Conservation (phyloP, 2,113 vertebrate species). For the Etia nguti region DNA sequence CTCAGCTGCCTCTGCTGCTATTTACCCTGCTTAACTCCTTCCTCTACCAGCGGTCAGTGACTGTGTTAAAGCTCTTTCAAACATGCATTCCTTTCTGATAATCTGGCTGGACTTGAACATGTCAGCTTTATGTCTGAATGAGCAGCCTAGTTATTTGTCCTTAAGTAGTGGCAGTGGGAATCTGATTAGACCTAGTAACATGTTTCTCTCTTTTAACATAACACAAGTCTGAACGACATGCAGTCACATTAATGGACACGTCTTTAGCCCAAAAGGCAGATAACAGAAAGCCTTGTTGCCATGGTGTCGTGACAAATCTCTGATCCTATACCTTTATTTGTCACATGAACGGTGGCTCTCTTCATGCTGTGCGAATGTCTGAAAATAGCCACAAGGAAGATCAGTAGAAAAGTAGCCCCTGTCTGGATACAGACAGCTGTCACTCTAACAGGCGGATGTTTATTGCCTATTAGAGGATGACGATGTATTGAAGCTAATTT, state of each 20-base stretch:
- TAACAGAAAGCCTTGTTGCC: neutral
- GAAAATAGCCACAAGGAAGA: neutral
- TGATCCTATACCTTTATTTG: neutral
- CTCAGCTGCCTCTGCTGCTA: constrained; percentile 85
- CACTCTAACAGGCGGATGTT: neutral
- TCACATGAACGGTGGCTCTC: neutral
- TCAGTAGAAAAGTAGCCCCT: too few relatives aligned
- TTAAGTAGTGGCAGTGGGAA: neutral
- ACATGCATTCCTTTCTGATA: fast-evolving
- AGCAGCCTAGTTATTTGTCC: neutral
- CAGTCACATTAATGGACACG: neutral
- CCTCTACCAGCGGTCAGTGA: constrained; percentile 81
- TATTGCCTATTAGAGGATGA: neutral
- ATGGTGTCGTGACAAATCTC: neutral
- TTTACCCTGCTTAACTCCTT: constrained; percentile 89
- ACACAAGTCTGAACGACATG: neutral
- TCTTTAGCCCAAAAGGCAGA: neutral
- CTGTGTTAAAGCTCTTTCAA: neutral
- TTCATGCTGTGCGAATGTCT: neutral
- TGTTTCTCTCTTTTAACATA: neutral
- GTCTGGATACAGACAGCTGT: neutral
- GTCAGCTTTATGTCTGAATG: neutral
- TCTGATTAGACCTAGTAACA: neutral
- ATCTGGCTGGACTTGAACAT: neutral
- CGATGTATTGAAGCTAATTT: neutral